Conservation (phyloP, 2,113 vertebrate genomes). For the Pseudonaja textilis region DNA sequence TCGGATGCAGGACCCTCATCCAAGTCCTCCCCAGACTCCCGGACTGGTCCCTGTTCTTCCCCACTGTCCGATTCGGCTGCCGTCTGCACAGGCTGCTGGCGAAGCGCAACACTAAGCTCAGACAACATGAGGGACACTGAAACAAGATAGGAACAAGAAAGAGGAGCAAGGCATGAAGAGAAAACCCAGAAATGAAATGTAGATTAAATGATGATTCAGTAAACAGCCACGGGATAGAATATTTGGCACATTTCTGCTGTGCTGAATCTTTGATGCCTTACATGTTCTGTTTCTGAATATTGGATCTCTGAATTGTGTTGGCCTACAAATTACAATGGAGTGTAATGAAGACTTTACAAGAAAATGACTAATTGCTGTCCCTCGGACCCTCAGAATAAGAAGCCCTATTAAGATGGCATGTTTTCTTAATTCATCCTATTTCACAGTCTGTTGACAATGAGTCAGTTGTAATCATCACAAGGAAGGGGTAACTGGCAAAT, state of each 20-base stretch:
- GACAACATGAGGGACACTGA: too few relatives aligned
- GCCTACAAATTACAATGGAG: not conserved
- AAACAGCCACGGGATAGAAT: not conserved
- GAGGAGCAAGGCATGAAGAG: not conserved
- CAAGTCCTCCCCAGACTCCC: too few relatives aligned
- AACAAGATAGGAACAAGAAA: too few relatives aligned
- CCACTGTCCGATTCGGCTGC: too few relatives aligned
- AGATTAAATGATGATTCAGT: not conserved
- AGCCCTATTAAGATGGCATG: not conserved
- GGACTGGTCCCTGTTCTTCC: too few relatives aligned
- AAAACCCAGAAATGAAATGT: not conserved
- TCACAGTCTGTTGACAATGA: not conserved
- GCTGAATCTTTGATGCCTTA: not conserved
- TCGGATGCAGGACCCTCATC: too few relatives aligned
- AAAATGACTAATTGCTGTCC: not conserved
- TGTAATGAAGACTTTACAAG: not conserved
- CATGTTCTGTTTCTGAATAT: not conserved
- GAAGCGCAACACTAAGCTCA: too few relatives aligned
- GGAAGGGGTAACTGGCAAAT: not conserved
- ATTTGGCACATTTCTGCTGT: not conserved
- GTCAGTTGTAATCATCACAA: not conserved
- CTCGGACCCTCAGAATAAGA: not conserved
- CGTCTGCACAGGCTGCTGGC: too few relatives aligned
- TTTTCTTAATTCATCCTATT: not conserved
- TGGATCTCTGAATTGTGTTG: not conserved